A percentile compares a stretch with the other conserved stretches of the same genome.
phyloP scores from a whole-genome alignment of 92 coral and sea anemone genomes.

The Epizoanthus scotinus region DNA sequence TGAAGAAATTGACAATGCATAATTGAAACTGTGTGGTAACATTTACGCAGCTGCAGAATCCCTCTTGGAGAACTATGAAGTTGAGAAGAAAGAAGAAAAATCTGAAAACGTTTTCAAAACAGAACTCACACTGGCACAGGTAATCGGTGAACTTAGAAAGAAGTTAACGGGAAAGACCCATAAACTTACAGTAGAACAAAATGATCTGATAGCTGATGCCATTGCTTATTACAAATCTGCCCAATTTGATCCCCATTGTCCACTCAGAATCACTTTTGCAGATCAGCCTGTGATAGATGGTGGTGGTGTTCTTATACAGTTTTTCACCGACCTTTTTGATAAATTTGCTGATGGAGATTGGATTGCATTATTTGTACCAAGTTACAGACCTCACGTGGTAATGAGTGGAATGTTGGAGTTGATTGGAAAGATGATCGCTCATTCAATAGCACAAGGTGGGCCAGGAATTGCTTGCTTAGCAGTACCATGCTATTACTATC shows the following conservation, averaged over 20 bases:
- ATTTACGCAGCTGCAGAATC: constrained; percentile 53
- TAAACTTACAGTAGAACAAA: constrained; percentile 42
- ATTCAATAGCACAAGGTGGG: constrained; percentile 66
- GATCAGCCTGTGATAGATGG: constrained; percentile 68
- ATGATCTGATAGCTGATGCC: constrained; percentile 46
- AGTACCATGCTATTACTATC: constrained; percentile 54
- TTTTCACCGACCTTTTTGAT: constrained; percentile 58
- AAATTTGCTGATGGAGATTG: constrained; percentile 40
- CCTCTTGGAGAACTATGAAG: constrained; percentile 36
- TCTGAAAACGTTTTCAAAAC: background rate
- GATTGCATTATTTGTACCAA: constrained; percentile 56
- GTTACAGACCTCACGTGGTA: constrained; percentile 50
- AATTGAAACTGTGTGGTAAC: constrained; percentile 42
- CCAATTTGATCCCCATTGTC: constrained; percentile 32
- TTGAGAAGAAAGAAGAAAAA: constrained; percentile 7
- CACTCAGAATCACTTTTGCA: constrained; percentile 46
- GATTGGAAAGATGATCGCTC: constrained; percentile 61
- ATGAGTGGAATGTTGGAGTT: constrained; percentile 58
- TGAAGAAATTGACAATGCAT: constrained; percentile 53
- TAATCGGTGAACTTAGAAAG: constrained; percentile 34
- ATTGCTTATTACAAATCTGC: constrained; percentile 46
- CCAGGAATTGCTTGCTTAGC: constrained; percentile 65
- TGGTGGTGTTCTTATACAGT: constrained; percentile 72
- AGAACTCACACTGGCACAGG: constrained; percentile 16
- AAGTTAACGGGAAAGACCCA: constrained; percentile 32